Base-by-base conservation (phyloP, 2,888 invertebrate species). In the Meliscaeva auricollis region DNA sequence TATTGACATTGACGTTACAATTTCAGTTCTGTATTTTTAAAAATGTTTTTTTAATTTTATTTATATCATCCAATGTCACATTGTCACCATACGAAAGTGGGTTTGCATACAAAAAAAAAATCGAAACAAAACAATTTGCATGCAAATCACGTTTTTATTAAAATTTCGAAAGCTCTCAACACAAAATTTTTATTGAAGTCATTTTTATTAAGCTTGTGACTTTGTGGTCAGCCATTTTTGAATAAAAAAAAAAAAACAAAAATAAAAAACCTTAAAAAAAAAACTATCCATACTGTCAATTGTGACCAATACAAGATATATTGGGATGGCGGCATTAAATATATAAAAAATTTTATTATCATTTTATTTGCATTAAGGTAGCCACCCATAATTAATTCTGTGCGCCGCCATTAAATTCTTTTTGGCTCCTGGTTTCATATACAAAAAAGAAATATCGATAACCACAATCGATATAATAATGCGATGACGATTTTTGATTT, bases 301-400 rank as follows among this genome's bases (percentile, higher is more conserved):
- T 73, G n/a, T n/a, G 48, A 58, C 81, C 76, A 73, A 77, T 81
- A 70, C 69, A 62, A 81, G 50, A 81, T 85, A 81, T 85, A 85
- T 85, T n/a, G n/a, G 62, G 15, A 48, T 48, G 77, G 76, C 38
- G 69, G 38, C 50, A 76, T 48, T 54, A 52, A 54, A 69, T 41
- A 41, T 13, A 41, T 50, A 52, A 38, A 69, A 62, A 62, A 9
- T 48, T 50, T 69, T 77, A 73, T 77, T 81, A 54, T 84, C 75
- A 62, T 72, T 79, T 75, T 70, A 66, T 84, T 79, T 79, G 84
- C 79, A 79, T 84, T 75, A 60, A 81, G 81, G 85, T 85, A 85
- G 85, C 81, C 81, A 85, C 72, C 81, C 81, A 76, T 85, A 72
- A 85, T 85, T 81, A 81, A 85, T 81, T 78, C 83, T 46, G 3